Evolutionary conservation across 2,113 vertebrate species (phyloP), one percentile per base, ranked within the genome.

Genomic region (Spea bombifrons): DNA sequence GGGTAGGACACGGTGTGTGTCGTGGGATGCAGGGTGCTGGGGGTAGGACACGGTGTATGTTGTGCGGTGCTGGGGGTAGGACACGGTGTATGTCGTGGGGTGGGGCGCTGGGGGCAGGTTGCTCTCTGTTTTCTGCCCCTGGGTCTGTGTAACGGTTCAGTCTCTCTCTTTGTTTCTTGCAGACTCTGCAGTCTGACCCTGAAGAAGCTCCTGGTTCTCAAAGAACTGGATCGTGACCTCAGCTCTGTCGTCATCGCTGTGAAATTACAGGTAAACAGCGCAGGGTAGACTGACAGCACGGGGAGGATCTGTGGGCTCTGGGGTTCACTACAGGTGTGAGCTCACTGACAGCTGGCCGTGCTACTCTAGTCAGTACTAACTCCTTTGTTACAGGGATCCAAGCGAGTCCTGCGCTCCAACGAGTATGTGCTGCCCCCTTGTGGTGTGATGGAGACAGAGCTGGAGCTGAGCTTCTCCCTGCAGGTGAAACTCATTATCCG

Each of bases 381-480:
- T 64, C 45, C 78, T 71, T 81, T 71, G 78, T 44, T 81, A 4
- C 84, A 94, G 92, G 92, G 91, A 65, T 94, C 92, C 5, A 94
- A 94, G 81, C 88, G 92, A 73, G 89, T 94, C 65, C 85, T 94
- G 30, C 87, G 92, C 78, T 94, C 92, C 66, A 94, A 93, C 15
- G 92, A 94, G 77, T 93, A 92, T 7, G 73, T 86, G 50, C 89
- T 94, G 70, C 92, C 92, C 47, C 91, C 92, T 70, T 88, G 85
- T 46, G 92, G 92, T 46, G 86, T 94, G 80, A 94, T 93, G 91
- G 92, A 93, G 87, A 94, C 92, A 0, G 90, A 93, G 72, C 87
- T 94, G 80, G 92, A 93, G 85, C 90, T 94, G 70, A 93, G 90
- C 64, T 94, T 94, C 86, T 94, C 92, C 75, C 86, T 94, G 77